A percentile compares a stretch with the other conserved stretches of the same genome.
Conservation (phyloP, 2,888 invertebrate species). For the Xanthia icteritia region DNA sequence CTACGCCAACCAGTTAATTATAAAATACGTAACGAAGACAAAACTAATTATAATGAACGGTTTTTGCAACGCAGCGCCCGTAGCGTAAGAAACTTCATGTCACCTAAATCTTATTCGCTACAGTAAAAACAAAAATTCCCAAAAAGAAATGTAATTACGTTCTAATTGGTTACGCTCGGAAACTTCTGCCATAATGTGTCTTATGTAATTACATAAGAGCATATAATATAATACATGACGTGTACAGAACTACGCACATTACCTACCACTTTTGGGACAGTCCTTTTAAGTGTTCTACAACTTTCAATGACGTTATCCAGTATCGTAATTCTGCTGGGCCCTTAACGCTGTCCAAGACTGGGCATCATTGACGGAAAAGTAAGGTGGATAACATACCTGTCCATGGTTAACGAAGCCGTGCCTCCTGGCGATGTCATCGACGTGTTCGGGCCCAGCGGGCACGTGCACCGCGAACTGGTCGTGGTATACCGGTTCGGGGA, state of each 20-base stretch:
- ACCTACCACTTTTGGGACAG: slow-evolving; percentile 3
- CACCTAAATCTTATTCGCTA: slow-evolving; percentile 51
- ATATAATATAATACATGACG: slow-evolving; percentile 17
- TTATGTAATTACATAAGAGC: slow-evolving; percentile 40
- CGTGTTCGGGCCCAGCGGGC: slow-evolving; percentile 93
- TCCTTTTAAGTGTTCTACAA: neutral
- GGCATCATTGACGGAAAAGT: neutral
- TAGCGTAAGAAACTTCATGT: slow-evolving; percentile 42
- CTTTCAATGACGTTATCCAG: neutral
- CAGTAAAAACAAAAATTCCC: slow-evolving; percentile 37
- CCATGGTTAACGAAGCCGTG: slow-evolving; percentile 97
- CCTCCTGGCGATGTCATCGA: slow-evolving; percentile 94
- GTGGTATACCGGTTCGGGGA: slow-evolving; percentile 91
- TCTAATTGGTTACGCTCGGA: slow-evolving; percentile 61
- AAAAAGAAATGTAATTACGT: slow-evolving; percentile 50
- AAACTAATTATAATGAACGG: slow-evolving; percentile 57
- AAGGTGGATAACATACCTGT: slow-evolving; percentile 93
- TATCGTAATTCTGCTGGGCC: neutral
- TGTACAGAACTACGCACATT: slow-evolving; percentile 28
- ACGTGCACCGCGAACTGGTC: slow-evolving; percentile 97
- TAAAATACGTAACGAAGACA: slow-evolving; percentile 48
- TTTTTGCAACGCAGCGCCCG: slow-evolving; percentile 39
- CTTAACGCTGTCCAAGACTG: neutral
- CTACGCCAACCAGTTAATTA: slow-evolving; percentile 23
- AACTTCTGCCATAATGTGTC: slow-evolving; percentile 38